phyloP scores from a whole-genome alignment of 2,113 vertebrate genomes.

The Notiomystis cincta region DNA sequence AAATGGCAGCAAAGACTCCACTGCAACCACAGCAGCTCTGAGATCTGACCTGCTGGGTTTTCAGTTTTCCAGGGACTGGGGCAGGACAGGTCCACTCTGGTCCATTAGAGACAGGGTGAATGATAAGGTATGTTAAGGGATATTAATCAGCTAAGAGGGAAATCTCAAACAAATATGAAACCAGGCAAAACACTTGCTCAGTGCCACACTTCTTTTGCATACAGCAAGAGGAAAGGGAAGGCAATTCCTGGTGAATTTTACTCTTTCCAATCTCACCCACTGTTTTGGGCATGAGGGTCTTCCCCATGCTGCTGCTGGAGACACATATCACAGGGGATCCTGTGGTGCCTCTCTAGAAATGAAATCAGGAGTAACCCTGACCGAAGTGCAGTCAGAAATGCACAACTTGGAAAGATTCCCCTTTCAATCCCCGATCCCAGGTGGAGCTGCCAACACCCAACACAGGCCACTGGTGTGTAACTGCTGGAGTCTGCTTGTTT shows the following conservation, averaged over 20 bases:
- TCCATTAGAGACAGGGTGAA: neutral
- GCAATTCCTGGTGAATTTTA: neutral
- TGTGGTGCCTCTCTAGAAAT: neutral
- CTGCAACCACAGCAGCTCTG: neutral
- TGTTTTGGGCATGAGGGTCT: neutral
- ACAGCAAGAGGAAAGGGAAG: neutral
- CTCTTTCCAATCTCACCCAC: neutral
- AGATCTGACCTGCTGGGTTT: neutral
- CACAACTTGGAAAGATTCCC: neutral
- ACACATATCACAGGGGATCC: neutral
- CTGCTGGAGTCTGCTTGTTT: neutral
- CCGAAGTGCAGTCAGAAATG: neutral
- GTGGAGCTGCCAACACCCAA: neutral
- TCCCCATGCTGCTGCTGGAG: neutral
- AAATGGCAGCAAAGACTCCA: neutral
- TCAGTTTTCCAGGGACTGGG: too few relatives aligned
- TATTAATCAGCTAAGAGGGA: neutral
- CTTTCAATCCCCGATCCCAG: neutral
- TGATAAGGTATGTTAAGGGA: neutral
- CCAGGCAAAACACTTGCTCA: neutral
- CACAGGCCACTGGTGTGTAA: rapidly evolving
- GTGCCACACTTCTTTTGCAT: neutral
- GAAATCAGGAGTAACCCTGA: neutral
- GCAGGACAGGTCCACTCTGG: neutral
- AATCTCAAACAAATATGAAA: neutral